Conservation (phyloP, 2,797 vertebrate genomes). For the Tarsius wallacei region DNA sequence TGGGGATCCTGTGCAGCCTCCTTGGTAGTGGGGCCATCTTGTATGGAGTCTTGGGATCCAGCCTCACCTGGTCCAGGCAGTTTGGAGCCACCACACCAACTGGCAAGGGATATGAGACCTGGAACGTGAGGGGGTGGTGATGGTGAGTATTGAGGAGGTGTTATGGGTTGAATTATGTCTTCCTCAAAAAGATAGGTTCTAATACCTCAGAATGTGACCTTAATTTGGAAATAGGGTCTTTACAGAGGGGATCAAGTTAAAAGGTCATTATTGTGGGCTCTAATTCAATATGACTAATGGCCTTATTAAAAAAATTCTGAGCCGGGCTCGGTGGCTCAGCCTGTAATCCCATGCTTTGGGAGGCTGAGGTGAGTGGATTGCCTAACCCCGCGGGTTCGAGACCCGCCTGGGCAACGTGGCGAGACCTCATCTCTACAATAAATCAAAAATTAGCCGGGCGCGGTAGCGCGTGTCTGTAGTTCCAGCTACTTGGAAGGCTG, state of each 20-base stretch:
- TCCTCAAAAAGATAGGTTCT: not conserved
- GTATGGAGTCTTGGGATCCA: not conserved
- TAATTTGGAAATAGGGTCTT: not conserved
- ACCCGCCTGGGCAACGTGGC: no score
- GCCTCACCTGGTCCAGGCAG: not conserved
- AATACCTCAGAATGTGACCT: not conserved
- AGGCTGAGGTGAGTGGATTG: no score
- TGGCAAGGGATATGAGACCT: not conserved
- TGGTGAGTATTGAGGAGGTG: not conserved
- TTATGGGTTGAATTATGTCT: not conserved
- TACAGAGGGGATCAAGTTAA: not conserved
- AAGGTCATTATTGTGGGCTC: not conserved
- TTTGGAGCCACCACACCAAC: not conserved
- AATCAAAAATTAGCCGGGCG: no score
- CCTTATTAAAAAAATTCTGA: not conserved
- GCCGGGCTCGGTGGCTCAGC: no score
- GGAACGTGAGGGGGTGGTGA: not conserved
- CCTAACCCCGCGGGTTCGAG: no score
- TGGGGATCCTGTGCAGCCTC: not conserved
- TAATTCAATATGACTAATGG: not conserved
- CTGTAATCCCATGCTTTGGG: no score
- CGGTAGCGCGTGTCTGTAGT: no score
- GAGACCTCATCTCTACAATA: no score
- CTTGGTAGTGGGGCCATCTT: not conserved
- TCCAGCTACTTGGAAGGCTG: no score